phyloP scores from a whole-genome alignment of 2,113 vertebrate species.

The Aepyceros melampus region DNA sequence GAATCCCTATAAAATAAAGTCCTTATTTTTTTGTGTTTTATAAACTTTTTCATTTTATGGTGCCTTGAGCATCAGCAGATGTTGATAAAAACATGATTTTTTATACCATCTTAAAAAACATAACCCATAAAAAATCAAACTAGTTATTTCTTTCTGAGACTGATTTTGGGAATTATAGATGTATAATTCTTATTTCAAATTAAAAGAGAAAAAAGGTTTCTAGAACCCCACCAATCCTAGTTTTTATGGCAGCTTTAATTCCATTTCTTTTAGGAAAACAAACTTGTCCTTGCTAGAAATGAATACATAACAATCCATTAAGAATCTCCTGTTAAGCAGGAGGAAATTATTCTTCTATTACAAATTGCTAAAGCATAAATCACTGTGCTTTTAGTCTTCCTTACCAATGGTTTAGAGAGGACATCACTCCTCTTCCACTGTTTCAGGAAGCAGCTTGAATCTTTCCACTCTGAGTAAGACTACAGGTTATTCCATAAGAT shows the following conservation, averaged over 20 bases:
- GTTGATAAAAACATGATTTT: background rate
- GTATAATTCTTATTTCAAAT: conserved; percentile 10
- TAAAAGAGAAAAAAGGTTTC: conserved; percentile 7
- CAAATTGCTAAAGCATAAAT: background rate
- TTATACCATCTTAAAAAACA: background rate
- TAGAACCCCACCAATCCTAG: background rate
- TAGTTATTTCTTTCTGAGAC: background rate
- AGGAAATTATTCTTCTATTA: background rate
- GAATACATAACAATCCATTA: conserved; percentile 16
- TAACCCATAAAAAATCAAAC: conserved; percentile 32
- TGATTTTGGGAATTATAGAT: background rate
- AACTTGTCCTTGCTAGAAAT: background rate
- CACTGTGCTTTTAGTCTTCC: background rate
- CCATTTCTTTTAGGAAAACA: conserved; percentile 32
- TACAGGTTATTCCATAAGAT: background rate
- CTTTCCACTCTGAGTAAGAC: background rate
- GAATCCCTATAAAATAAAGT: background rate
- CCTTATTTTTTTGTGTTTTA: background rate
- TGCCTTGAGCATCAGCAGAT: conserved; percentile 19
- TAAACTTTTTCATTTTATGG: background rate
- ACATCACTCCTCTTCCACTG: background rate
- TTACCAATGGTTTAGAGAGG: background rate
- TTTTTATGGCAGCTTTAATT: conserved; percentile 14
- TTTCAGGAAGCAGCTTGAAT: background rate
- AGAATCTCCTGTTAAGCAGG: background rate